phyloP scores from a whole-genome alignment of 1,140 invertebrate genomes.

The Papilio machaon region DNA sequence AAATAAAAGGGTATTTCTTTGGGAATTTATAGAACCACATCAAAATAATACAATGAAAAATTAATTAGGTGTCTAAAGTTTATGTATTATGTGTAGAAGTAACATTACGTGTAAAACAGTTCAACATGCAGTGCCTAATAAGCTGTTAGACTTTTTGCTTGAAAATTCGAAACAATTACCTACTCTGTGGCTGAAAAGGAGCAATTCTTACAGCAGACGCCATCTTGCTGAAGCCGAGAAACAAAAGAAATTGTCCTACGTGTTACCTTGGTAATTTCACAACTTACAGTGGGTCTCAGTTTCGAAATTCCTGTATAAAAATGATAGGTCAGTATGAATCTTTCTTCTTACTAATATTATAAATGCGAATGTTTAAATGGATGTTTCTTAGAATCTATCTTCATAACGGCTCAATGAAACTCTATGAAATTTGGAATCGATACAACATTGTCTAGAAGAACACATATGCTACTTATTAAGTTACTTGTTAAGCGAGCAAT shows the following conservation, averaged over 20 bases:
- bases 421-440: too few species aligned
- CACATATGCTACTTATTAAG: too few species aligned
- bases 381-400: too few species aligned
- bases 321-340: too few species aligned
- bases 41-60: background rate
- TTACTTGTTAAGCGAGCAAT: too few species aligned
- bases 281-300: background rate
- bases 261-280: background rate
- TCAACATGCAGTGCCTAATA: background rate
- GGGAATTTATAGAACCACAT: background rate
- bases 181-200: slow-evolving; percentile 24
- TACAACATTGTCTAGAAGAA: too few species aligned
- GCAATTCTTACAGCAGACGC: slow-evolving; percentile 23
- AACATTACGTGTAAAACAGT: slow-evolving; percentile 2
- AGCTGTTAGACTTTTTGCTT: slow-evolving; percentile 5
- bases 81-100: background rate
- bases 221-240: background rate
- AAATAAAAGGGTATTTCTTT: too few species aligned
- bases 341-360: too few species aligned
- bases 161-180: slow-evolving; percentile 37
- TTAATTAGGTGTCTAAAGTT: background rate
- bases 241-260: slow-evolving; percentile 6
- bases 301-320: background rate
- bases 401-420: too few species aligned
- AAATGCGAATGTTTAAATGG: too few species aligned